Evolutionary conservation across 1,140 invertebrate species (phyloP).

Genomic region (Colletes latitarsis): DNA sequence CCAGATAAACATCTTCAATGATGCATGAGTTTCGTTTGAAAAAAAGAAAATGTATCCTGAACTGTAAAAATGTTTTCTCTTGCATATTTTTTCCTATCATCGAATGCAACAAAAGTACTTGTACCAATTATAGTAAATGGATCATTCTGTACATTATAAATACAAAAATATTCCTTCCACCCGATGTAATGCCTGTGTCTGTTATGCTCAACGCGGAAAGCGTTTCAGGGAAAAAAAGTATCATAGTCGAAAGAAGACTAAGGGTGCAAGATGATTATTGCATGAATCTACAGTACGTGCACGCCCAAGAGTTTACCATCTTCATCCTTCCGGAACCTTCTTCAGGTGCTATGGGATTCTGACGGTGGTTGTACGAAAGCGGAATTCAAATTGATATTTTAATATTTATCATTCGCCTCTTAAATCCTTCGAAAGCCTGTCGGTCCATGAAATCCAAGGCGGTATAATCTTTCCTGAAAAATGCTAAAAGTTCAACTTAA

Average conservation of each 20-base stretch:
- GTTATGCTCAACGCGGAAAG: not conserved
- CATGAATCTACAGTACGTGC: slow-evolving; percentile 58
- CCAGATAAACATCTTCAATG: no score
- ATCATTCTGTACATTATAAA: no score
- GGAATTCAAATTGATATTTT: slow-evolving; percentile 74
- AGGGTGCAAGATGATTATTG: slow-evolving; percentile 67
- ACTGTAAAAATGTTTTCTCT: no score
- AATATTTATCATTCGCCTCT: slow-evolving; percentile 69
- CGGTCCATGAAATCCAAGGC: slow-evolving; percentile 18
- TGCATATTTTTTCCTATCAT: no score
- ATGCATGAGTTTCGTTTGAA: no score
- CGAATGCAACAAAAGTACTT: no score
- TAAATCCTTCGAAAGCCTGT: slow-evolving; percentile 57
- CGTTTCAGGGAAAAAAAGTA: not conserved
- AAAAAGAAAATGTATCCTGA: no score
- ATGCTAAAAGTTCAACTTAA: slow-evolving; percentile 60
- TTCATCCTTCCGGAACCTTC: slow-evolving; percentile 24
- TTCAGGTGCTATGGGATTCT: slow-evolving; percentile 33
- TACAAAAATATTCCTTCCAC: not conserved
- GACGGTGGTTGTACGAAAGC: slow-evolving; percentile 60
- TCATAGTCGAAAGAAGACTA: slow-evolving; percentile 50
- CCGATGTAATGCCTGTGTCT: not conserved
- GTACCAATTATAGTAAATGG: no score
- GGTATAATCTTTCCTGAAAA: slow-evolving; percentile 55
- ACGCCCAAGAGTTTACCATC: slow-evolving; percentile 14